Evolutionary conservation across 2,797 vertebrate genomes (phyloP).

Genomic region (Platalea minor): DNA sequence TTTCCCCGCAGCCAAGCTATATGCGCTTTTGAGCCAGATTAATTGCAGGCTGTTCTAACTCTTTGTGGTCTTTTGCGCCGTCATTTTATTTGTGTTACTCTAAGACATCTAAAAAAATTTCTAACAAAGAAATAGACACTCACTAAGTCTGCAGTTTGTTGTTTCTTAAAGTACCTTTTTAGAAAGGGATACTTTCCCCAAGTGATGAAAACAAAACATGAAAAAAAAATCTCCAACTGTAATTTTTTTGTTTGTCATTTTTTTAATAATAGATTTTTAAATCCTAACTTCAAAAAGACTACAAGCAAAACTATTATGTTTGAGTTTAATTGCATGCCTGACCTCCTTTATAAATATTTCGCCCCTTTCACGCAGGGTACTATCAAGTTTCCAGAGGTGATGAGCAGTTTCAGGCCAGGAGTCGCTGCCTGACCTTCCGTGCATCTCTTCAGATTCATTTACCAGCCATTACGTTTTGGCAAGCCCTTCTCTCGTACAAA

Average conservation of each 20-base stretch:
- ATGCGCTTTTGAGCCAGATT: not conserved
- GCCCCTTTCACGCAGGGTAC: not conserved
- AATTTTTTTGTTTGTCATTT: not conserved
- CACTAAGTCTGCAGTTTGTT: not conserved
- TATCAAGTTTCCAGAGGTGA: not conserved
- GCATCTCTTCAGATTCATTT: not conserved
- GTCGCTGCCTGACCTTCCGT: not conserved
- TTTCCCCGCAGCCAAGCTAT: not conserved
- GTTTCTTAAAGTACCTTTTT: not conserved
- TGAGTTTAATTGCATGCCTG: not conserved
- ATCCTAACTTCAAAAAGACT: not conserved
- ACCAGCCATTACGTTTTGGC: not conserved
- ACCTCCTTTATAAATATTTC: not conserved
- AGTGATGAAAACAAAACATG: not conserved
- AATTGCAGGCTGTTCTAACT: not conserved
- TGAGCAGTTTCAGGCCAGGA: not conserved
- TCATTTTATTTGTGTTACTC: constrained; percentile 60
- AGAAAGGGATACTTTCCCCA: not conserved
- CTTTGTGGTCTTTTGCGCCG: constrained; percentile 39
- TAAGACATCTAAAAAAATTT: not conserved
- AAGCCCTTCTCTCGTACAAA: not conserved
- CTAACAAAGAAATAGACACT: not conserved
- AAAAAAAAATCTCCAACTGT: not conserved
- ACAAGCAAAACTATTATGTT: not conserved
- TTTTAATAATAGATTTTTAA: not conserved